Evolutionary conservation across 2,888 invertebrate species (phyloP).

Genomic region (Serripes groenlandicus): DNA sequence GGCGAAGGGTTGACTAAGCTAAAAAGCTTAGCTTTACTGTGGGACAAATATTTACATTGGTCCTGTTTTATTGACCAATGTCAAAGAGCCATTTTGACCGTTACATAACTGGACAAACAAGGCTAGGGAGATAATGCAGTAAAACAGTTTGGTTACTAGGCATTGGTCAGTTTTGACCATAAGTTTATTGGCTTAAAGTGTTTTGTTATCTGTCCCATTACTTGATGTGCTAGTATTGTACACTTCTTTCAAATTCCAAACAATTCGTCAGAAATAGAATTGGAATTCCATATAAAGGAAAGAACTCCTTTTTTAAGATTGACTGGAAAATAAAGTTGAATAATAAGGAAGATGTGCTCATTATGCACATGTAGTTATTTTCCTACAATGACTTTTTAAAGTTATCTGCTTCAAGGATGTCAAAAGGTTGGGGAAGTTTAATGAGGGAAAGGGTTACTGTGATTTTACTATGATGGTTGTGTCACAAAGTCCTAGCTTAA

Average conservation of each 20-base stretch:
- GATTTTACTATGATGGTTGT: conserved; percentile 17
- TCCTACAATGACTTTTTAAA: too few species aligned
- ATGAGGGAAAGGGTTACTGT: too few species aligned
- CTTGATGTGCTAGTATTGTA: not conserved
- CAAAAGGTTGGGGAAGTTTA: too few species aligned
- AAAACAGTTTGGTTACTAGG: conserved; percentile 67
- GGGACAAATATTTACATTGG: conserved; percentile 61
- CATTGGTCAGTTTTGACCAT: conserved; percentile 43
- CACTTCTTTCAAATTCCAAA: too few species aligned
- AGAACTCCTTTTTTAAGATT: too few species aligned
- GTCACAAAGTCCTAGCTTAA: conserved; percentile 12
- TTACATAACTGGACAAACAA: conserved; percentile 58
- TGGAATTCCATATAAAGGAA: too few species aligned
- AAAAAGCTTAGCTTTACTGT: conserved; percentile 60
- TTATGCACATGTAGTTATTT: too few species aligned
- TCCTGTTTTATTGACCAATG: conserved; percentile 47
- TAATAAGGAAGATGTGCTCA: too few species aligned
- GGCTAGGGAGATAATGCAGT: conserved; percentile 47
- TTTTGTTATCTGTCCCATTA: conserved; percentile 66
- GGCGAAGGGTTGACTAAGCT: conserved; percentile 33
- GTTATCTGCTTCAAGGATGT: too few species aligned
- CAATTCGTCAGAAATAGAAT: too few species aligned
- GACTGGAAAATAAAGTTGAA: too few species aligned
- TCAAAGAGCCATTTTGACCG: conserved; percentile 58
- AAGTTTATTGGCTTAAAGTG: conserved; percentile 58